These are phyloP conservation scores for Campopleginae sp. DNA, from an alignment of 2,888 invertebrate genomes.

Conservation along the genomic window DNA sequence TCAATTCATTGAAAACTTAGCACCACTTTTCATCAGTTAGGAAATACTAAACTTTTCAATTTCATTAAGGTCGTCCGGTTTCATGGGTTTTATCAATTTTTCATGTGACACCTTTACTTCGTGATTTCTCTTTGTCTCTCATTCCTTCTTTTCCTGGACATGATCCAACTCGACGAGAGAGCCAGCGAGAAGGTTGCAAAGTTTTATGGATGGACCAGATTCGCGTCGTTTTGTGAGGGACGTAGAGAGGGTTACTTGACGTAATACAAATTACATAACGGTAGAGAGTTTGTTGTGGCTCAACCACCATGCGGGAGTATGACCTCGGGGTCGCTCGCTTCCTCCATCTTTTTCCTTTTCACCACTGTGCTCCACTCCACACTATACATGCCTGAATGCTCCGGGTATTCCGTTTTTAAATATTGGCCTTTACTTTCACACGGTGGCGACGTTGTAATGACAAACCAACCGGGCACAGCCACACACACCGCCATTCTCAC, in stretches of 20 bases:
- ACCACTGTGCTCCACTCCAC: neutral
- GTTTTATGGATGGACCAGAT: neutral
- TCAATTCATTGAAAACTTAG: too few species aligned
- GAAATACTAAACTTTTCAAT: too few species aligned
- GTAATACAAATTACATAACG: slow-evolving; percentile 57
- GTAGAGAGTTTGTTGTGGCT: slow-evolving; percentile 14
- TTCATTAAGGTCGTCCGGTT: neutral
- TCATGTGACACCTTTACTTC: neutral
- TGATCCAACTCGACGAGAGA: neutral
- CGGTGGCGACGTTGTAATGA: neutral
- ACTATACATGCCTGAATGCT: slow-evolving; percentile 35
- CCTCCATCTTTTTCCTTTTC: neutral
- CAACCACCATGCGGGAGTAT: slow-evolving; percentile 20
- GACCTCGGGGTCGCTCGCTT: slow-evolving; percentile 24
- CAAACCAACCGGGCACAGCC: neutral
- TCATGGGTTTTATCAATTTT: neutral
- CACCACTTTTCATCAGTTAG: too few species aligned
- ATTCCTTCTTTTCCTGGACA: neutral
- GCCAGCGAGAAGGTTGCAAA: neutral
- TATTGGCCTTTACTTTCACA: slow-evolving; percentile 36
- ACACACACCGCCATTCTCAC: neutral
- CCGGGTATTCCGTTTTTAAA: slow-evolving; percentile 39
- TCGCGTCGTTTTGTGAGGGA: neutral
- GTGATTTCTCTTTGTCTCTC: neutral
- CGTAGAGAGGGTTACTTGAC: slow-evolving; percentile 24